Evolutionary conservation across 1,140 invertebrate species (phyloP).

Genomic region (Polypedilum pembai): DNA sequence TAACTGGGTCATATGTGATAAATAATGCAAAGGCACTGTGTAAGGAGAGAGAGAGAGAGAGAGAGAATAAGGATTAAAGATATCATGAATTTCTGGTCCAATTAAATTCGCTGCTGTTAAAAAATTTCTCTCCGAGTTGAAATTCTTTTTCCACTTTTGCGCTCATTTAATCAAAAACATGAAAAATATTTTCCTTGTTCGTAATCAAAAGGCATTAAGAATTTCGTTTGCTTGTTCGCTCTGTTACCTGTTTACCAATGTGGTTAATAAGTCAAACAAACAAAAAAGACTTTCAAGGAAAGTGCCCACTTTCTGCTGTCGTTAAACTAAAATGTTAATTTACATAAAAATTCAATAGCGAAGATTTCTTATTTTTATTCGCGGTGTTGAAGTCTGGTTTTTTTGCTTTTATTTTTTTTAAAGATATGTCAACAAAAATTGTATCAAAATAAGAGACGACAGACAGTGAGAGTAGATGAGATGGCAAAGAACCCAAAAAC

Average conservation of each 20-base stretch:
- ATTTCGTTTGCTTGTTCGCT: neutral
- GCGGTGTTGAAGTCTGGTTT: neutral
- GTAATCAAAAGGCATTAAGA: constrained; percentile 26
- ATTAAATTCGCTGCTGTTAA: constrained; percentile 2
- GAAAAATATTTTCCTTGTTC: constrained; percentile 11
- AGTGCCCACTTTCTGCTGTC: no score
- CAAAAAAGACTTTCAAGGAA: neutral
- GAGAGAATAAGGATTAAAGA: constrained; percentile 1
- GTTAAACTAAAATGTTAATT: neutral
- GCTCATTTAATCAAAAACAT: constrained; percentile 13
- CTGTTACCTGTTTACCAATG: neutral
- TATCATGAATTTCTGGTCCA: constrained; percentile 16
- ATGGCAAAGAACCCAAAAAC: neutral
- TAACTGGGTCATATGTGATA: constrained; percentile 1
- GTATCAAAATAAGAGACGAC: neutral
- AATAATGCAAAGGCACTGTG: neutral
- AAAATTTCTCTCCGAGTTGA: neutral
- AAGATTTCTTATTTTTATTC: neutral
- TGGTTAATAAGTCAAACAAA: constrained; percentile 18
- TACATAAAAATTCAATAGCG: neutral
- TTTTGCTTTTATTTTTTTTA: neutral
- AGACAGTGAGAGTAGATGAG: neutral
- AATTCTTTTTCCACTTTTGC: neutral
- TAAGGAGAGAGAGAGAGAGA: no score
- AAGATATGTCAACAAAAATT: neutral